A percentile compares a stretch with the other conserved stretches of the same genome.
phyloP scores from a whole-genome alignment of 2,113 vertebrate genomes.

The Saccopteryx leptura region DNA sequence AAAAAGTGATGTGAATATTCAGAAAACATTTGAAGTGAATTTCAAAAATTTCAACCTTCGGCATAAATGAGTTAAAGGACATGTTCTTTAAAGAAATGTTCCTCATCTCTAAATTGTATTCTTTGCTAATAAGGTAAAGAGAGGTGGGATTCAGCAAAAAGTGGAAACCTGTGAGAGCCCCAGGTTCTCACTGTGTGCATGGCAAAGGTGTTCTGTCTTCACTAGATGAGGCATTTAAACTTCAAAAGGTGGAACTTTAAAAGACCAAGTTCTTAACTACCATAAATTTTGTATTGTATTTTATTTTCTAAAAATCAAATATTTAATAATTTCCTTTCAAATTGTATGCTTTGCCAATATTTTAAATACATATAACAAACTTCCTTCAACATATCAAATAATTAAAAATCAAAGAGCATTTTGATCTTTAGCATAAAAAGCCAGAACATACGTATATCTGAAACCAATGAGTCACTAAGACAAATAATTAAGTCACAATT shows the following conservation, averaged over 20 bases:
- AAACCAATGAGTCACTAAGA: constrained; percentile 1
- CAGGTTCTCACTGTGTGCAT: not conserved
- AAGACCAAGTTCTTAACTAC: not conserved
- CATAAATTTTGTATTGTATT: not conserved
- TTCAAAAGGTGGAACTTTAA: not conserved
- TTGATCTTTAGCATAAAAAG: constrained; percentile 22
- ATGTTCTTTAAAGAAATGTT: not conserved
- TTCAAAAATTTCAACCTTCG: too few species aligned
- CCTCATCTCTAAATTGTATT: not conserved
- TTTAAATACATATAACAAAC: constrained; percentile 6
- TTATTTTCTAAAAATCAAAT: constrained; percentile 44
- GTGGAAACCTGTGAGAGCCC: not conserved
- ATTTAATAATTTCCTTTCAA: not conserved
- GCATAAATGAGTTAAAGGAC: not conserved
- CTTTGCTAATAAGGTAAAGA: not conserved
- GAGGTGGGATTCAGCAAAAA: not conserved
- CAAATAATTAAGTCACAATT: not conserved
- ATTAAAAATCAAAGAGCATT: constrained; percentile 53
- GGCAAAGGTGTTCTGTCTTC: not conserved
- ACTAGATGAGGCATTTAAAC: not conserved
- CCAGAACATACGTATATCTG: not conserved
- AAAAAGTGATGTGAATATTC: too few species aligned
- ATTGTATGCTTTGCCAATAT: not conserved
- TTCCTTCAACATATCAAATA: not conserved
- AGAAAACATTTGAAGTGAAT: too few species aligned